Evolutionary conservation across 2,888 invertebrate genomes (phyloP).

Genomic region (Scaptomyza caliginosa): DNA sequence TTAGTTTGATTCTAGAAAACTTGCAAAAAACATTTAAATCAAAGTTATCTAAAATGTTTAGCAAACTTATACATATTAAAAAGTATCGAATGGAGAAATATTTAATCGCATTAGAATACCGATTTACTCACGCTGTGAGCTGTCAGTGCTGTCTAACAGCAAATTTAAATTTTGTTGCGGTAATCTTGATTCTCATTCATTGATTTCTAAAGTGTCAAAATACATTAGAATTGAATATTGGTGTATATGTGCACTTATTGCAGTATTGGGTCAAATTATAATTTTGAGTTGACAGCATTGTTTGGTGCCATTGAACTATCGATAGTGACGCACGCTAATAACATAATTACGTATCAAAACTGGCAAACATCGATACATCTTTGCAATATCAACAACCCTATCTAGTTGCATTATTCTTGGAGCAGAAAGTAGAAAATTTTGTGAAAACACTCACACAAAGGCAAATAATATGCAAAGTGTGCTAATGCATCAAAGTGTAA

Average conservation of each 20-base stretch:
- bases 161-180: background rate
- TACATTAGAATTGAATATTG: background rate
- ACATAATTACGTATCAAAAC: slow-evolving; percentile 2
- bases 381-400: slow-evolving; percentile 56
- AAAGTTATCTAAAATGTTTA: background rate
- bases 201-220: background rate
- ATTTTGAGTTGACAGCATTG: background rate
- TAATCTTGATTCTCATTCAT: background rate
- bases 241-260: background rate
- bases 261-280: too few relatives aligned
- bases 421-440: slow-evolving; percentile 52
- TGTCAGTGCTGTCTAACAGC: slow-evolving; percentile 7
- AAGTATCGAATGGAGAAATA: background rate
- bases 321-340: slow-evolving; percentile 14
- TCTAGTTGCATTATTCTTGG: slow-evolving; percentile 58
- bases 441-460: slow-evolving; percentile 37
- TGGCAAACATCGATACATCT: slow-evolving; percentile 36
- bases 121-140: background rate
- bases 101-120: background rate
- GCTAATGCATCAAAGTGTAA: slow-evolving; percentile 34
- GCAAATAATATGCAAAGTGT: slow-evolving; percentile 34
- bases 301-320: slow-evolving; percentile 7
- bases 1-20: background rate
- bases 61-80: background rate
- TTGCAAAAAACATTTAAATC: background rate